Evolutionary conservation across 2,113 vertebrate genomes (phyloP), one percentile per base, ranked within the genome.

Genomic region (Mesitornis unicolor): DNA sequence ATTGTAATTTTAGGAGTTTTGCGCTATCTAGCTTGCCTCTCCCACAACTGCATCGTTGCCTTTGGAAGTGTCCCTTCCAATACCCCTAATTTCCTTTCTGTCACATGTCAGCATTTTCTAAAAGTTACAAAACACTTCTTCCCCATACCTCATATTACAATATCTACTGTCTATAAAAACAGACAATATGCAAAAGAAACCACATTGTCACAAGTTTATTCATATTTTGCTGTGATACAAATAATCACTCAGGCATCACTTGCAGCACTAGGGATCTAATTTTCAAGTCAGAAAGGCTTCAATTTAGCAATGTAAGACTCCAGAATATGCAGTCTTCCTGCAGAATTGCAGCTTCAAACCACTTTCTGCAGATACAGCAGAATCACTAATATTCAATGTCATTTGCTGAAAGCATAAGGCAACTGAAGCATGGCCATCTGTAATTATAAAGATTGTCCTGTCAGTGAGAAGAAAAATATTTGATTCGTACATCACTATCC

Each of bases 371-470:
- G 61, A 82, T 64, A n/a, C 0, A 1, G 71, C 65, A 78, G 91
- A 84, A 96, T 95, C 68, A 59, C 92, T 86, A 89, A 93, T 88
- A 93, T 87, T 96, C 77, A 84, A 10, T 60, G 56, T 86, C 90
- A 91, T 91, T 96, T 97, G 87, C 25, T 90, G 80, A 87, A 95
- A 96, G 90, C 31, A 21, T 80, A 94, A 71, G 92, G 45, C 73
- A 91, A 70, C 63, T 93, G 82, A 95, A 86, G 79, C 90, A 91
- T 42, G 40, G 68, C 75, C 78, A 78, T 91, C 80, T 67, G 53
- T 90, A 97, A 96, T 97, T 92, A 84, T n/a, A 96, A 92, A 95
- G 84, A 80, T 73, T 53, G 47, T 53, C 64, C 65, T 95, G 86
- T 84, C 92, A 78, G 28, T 47, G 74, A 90, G 79, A 97, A 97